A percentile compares a stretch with the other conserved stretches of the same genome.
phyloP scores from a whole-genome alignment of 2,797 vertebrate species.

The Fringilla coelebs region DNA sequence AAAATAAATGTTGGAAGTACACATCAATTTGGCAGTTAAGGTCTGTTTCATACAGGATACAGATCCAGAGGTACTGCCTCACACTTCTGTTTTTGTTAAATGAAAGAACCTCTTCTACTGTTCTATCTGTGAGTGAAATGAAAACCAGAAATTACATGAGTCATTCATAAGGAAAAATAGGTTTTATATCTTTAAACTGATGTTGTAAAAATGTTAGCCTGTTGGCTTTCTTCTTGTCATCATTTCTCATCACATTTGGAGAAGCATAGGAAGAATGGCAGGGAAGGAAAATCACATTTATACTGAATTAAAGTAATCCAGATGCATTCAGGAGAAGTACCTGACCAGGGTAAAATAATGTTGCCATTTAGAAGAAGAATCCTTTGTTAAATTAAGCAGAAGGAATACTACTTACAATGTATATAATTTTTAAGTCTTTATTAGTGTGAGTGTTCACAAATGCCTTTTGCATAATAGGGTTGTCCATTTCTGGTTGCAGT shows the following conservation, averaged over 20 bases:
- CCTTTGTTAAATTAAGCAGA: background rate
- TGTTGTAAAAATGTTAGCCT: background rate
- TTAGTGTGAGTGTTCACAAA: background rate
- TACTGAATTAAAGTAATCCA: background rate
- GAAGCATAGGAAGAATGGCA: background rate
- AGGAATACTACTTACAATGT: background rate
- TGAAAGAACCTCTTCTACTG: background rate
- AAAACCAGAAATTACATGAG: background rate
- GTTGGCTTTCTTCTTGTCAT: background rate
- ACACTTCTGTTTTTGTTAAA: background rate
- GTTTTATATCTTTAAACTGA: background rate
- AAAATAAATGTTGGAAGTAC: background rate
- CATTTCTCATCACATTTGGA: background rate
- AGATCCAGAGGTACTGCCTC: background rate
- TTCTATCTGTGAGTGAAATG: background rate
- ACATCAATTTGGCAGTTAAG: background rate
- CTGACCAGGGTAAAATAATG: background rate
- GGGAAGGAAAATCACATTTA: background rate
- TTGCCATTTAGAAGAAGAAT: background rate
- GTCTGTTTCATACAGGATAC: background rate
- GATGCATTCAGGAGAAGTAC: background rate
- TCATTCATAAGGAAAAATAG: background rate
- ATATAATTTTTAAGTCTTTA: background rate
- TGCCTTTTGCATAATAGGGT: background rate
- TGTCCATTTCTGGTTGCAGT: background rate